These are phyloP conservation scores for Periophthalmodon schlosseri DNA, from an alignment of 2,113 vertebrate species.

Conservation along the genomic window DNA sequence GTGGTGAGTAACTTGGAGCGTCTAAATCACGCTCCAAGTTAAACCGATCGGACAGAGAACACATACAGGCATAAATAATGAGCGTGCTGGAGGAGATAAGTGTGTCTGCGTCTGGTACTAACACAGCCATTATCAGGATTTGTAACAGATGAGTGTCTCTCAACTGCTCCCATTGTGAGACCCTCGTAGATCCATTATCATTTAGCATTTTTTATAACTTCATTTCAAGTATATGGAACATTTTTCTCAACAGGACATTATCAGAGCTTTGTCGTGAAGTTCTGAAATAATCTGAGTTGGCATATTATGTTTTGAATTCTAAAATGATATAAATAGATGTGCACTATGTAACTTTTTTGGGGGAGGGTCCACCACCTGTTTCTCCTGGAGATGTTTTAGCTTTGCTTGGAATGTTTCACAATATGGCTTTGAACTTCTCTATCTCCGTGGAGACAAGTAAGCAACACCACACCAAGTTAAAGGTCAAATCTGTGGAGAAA, in stretches of 20 bases:
- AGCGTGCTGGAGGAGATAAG: conserved; percentile 44
- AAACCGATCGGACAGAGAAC: conserved; percentile 50
- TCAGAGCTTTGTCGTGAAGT: not conserved
- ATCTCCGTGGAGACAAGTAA: not conserved
- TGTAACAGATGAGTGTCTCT: not conserved
- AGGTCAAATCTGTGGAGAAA: too few species aligned
- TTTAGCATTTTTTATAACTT: not conserved
- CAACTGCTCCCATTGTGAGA: not conserved
- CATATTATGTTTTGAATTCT: too few species aligned
- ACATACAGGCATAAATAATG: conserved; percentile 37
- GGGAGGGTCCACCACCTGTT: too few species aligned
- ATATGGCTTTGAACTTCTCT: not conserved
- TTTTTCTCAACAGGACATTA: not conserved
- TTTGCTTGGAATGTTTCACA: not conserved
- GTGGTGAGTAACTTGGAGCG: conserved; percentile 56
- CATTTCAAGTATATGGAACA: not conserved
- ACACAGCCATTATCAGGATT: not conserved
- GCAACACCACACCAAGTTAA: too few species aligned
- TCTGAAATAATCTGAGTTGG: too few species aligned
- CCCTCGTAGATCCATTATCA: not conserved
- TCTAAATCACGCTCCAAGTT: conserved; percentile 66
- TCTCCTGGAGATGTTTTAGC: not conserved
- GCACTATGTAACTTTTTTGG: not conserved
- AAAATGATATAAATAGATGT: not conserved
- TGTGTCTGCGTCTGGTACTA: conserved; percentile 36